Evolutionary conservation across 2,888 invertebrate genomes (phyloP).

Genomic region (Drosophila mimetica): DNA sequence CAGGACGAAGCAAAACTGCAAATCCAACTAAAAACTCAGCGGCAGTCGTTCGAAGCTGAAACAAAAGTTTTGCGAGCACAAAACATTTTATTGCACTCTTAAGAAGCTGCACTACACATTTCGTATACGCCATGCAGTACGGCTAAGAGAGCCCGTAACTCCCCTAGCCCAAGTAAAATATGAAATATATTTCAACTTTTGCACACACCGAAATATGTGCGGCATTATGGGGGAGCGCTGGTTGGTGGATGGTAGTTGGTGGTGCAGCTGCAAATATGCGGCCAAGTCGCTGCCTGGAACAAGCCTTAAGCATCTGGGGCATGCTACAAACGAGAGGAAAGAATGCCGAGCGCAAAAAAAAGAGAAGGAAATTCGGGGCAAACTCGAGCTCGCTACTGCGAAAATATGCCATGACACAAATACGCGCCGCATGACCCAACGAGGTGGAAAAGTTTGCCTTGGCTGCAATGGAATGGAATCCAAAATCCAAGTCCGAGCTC

Average conservation of each 20-base stretch:
- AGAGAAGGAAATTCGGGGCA: slow-evolving; percentile 7
- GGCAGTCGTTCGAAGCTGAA: slow-evolving; percentile 53
- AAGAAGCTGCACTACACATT: slow-evolving; percentile 61
- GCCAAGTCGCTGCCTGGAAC: slow-evolving; percentile 42
- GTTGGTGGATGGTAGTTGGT: slow-evolving; percentile 5
- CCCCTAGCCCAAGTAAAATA: slow-evolving; percentile 82
- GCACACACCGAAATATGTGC: slow-evolving; percentile 62
- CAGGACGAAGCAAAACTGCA: slow-evolving; percentile 63
- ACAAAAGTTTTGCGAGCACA: slow-evolving; percentile 62
- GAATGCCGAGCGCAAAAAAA: slow-evolving; percentile 30
- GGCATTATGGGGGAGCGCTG: slow-evolving; percentile 46
- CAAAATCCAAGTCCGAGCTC: slow-evolving; percentile 23
- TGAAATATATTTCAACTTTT: slow-evolving; percentile 80
- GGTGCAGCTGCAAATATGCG: slow-evolving; percentile 61
- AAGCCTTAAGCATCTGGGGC: slow-evolving; percentile 49
- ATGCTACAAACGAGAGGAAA: slow-evolving; percentile 46
- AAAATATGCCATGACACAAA: slow-evolving; percentile 73
- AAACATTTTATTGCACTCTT: slow-evolving; percentile 79
- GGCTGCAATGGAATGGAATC: slow-evolving; percentile 23
- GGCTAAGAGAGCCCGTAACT: slow-evolving; percentile 38
- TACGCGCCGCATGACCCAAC: slow-evolving; percentile 35
- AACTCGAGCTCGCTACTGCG: slow-evolving; percentile 26
- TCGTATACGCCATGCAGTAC: slow-evolving; percentile 33
- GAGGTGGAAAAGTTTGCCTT: slow-evolving; percentile 34
- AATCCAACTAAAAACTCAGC: slow-evolving; percentile 72